Evolutionary conservation across 2,888 invertebrate genomes (phyloP).

Genomic region (Caenorhabditis virilis): DNA sequence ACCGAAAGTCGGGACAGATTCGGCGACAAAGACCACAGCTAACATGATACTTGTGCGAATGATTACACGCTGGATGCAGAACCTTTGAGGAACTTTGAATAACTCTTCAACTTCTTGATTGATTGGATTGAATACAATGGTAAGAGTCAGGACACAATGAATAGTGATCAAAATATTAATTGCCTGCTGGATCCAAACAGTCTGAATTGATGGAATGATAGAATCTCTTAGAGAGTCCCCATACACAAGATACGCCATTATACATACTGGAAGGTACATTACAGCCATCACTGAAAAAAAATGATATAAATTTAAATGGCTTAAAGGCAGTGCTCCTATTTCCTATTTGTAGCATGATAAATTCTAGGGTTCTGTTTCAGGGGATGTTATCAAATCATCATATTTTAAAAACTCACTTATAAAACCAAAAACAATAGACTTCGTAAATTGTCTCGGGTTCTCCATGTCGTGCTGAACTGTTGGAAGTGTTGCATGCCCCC

Average conservation of each 20-base stretch:
- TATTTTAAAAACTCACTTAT: constrained; percentile 37
- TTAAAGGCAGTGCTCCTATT: too few species aligned
- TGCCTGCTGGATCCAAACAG: constrained; percentile 54
- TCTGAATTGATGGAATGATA: constrained; percentile 59
- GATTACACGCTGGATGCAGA: constrained; percentile 50
- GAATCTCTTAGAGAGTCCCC: constrained; percentile 59
- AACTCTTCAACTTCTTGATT: constrained; percentile 66
- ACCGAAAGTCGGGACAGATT: constrained; percentile 64
- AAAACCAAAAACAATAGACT: constrained; percentile 58
- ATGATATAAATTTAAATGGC: too few species aligned
- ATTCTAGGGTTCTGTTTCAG: too few species aligned
- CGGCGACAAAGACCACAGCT: constrained; percentile 62
- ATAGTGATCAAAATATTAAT: constrained; percentile 66
- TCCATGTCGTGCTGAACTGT: constrained; percentile 67
- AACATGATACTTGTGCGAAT: constrained; percentile 57
- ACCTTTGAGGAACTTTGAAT: constrained; percentile 59
- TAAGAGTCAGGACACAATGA: constrained; percentile 63
- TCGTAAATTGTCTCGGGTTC: constrained; percentile 60
- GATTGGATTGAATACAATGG: constrained; percentile 64
- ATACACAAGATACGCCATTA: constrained; percentile 59
- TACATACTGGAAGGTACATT: constrained; percentile 62
- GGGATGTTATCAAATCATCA: background rate
- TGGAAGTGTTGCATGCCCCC: constrained; percentile 63
- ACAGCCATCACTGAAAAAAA: constrained; percentile 54
- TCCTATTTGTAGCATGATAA: too few species aligned